Conservation (phyloP, 2,797 vertebrate genomes). For the Rachycentron canadum region DNA sequence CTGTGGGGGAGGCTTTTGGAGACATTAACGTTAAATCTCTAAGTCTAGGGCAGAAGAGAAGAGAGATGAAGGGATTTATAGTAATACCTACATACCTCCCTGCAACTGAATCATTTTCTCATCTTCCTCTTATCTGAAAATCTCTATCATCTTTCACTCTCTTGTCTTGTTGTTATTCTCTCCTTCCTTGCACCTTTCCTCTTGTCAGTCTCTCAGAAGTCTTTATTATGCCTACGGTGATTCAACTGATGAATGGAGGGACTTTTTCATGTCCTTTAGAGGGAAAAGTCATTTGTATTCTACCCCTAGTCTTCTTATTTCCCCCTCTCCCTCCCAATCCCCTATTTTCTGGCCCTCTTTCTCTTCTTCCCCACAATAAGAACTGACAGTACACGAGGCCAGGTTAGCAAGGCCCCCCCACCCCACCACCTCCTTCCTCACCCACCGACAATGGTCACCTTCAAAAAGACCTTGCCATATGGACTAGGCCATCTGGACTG, state of each 20-base stretch:
- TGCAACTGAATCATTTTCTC: constrained; percentile 5
- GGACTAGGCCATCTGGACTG: constrained; percentile 79
- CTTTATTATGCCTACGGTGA: constrained; percentile 61
- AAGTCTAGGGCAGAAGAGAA: constrained; percentile 4
- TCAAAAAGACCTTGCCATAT: constrained; percentile 81
- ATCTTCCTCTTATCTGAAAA: constrained; percentile 9
- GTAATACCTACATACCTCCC: constrained; percentile 12
- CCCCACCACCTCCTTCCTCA: constrained; percentile 28
- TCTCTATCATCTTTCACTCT: not conserved
- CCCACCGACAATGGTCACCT: constrained; percentile 71
- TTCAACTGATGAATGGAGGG: constrained; percentile 60
- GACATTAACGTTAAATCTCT: constrained; percentile 31
- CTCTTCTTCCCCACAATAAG: constrained; percentile 45
- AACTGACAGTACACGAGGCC: constrained; percentile 53
- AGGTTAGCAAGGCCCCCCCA: constrained; percentile 47
- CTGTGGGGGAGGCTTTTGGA: constrained; percentile 29
- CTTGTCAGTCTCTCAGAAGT: not conserved
- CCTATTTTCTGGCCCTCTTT: not conserved
- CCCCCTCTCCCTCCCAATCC: not conserved
- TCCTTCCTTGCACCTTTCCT: not conserved
- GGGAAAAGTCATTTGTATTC: constrained; percentile 73
- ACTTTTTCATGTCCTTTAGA: constrained; percentile 38
- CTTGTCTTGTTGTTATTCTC: not conserved
- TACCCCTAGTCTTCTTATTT: constrained; percentile 30
- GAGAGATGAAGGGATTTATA: constrained; percentile 32